Evolutionary conservation across 2,888 invertebrate genomes (phyloP), one percentile per base, ranked within the genome.

Genomic region (Brachynemurus nebulosus): DNA sequence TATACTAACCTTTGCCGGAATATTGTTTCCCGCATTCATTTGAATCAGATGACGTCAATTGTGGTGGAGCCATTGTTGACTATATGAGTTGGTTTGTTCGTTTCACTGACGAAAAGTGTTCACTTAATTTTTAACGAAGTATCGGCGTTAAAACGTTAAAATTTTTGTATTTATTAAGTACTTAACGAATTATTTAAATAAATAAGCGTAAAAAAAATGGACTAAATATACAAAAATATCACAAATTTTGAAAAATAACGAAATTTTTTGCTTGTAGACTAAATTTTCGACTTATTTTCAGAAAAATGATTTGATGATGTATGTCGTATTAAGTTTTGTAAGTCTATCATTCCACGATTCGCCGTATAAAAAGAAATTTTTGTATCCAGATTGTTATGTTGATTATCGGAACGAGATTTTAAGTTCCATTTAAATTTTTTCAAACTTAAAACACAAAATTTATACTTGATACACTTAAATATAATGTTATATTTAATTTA

Each of bases 271-370:
- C 5, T 12, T 23, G 7, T 39, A 25, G 12, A 20, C 27, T 23
- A 40, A 27, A 40, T 40, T 40, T 23, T 7, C 17, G 40, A 17
- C 12, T 38, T 19, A 40, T 45, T 46, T 74, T 81, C 82, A 72
- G 80, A 78, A 63, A 79, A 83, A 62, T 83, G 83, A 55, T 82
- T 80, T 53, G 82, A 82, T 52, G 80, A 80, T 50, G 83, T 83
- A 67, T 83, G 80, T 60, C 81, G 70, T 66, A 83, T 83, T 59
- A 80, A 79, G 58, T 79, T 74, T 62, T 76, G 68, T 64, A 78
- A 67, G 65, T 79, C 75, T 72, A 77, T 76, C 81, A 81, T 81
- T 72, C 79, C 79, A 74, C 78, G 19, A 18, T 12, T 20, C 20
- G 18, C 17, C 19, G 18, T 74, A 68, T 77, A 75, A 66, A 69